phyloP scores from a whole-genome alignment of 1,140 invertebrate species.

The Anoplolepis gracilipes region DNA sequence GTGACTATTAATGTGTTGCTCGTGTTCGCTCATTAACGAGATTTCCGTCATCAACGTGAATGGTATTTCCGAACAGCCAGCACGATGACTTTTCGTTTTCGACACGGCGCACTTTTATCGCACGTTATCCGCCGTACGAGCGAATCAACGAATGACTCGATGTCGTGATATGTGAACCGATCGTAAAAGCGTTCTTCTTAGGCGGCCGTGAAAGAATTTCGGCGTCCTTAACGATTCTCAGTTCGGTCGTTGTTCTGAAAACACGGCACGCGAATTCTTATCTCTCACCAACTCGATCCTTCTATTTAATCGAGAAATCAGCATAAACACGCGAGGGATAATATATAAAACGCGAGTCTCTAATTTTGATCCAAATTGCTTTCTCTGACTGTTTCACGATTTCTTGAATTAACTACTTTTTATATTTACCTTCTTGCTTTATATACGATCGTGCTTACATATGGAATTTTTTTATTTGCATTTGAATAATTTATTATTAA shows the following conservation, averaged over 20 bases:
- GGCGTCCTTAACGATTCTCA: conserved; percentile 69
- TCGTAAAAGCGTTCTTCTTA: conserved; percentile 73
- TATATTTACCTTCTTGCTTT: not conserved
- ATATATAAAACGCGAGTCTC: conserved; percentile 9
- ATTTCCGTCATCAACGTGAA: conserved; percentile 47
- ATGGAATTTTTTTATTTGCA: not conserved
- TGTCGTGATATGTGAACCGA: conserved; percentile 74
- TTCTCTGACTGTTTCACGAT: not conserved
- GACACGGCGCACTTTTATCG: conserved; percentile 49
- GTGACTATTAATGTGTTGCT: conserved; percentile 71
- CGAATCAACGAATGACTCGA: conserved; percentile 65
- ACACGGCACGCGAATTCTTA: conserved; percentile 57
- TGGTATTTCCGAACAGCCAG: conserved; percentile 47
- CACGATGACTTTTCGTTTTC: conserved; percentile 48
- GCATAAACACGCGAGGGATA: conserved; percentile 6
- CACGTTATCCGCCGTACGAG: conserved; percentile 29
- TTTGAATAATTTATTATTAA: conserved; percentile 45
- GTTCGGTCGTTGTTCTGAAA: conserved; percentile 73
- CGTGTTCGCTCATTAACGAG: conserved; percentile 74
- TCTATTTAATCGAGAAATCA: conserved; percentile 31
- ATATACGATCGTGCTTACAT: not conserved
- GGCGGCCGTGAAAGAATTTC: conserved; percentile 37
- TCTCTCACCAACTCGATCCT: conserved; percentile 9
- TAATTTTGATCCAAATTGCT: conserved; percentile 1
- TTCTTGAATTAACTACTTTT: not conserved